Conservation (phyloP, 2,113 vertebrate species). For the Laticauda laticaudata region DNA sequence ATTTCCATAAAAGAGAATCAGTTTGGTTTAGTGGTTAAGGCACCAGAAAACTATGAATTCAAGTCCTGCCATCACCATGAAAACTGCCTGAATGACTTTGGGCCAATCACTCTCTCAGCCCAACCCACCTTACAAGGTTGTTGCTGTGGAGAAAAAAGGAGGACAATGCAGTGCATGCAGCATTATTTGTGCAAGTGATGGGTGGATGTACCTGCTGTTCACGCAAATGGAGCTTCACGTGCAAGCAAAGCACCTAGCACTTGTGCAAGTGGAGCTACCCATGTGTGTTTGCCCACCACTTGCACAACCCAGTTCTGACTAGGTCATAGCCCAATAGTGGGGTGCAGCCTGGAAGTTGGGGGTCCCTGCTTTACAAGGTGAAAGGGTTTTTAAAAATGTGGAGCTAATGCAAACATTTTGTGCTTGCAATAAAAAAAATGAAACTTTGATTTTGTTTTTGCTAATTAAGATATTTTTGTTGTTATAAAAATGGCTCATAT, state of each 20-base stretch:
- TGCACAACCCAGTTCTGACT: not conserved
- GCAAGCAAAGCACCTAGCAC: too few species aligned
- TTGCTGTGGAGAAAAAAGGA: too few species aligned
- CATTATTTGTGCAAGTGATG: not conserved
- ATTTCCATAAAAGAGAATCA: not conserved
- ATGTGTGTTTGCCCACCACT: not conserved
- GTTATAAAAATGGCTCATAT: too few species aligned
- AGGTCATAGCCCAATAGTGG: not conserved
- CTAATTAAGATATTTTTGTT: too few species aligned
- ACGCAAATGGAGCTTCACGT: not conserved
- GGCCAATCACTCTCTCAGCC: too few species aligned
- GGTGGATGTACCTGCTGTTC: not conserved
- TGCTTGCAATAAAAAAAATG: too few species aligned
- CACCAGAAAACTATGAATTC: too few species aligned
- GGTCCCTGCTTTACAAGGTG: not conserved
- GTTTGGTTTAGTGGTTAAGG: not conserved
- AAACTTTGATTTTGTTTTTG: too few species aligned
- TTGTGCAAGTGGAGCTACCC: not conserved
- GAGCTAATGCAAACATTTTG: not conserved
- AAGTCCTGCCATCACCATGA: too few species aligned
- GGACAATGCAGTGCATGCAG: not conserved
- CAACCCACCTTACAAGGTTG: too few species aligned
- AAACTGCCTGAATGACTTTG: too few species aligned
- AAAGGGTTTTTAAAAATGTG: not conserved
- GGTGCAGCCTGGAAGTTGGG: fast-evolving